These are phyloP conservation scores for Drosophila gaucha DNA, from an alignment of 2,888 invertebrate genomes.

Conservation along the genomic window DNA sequence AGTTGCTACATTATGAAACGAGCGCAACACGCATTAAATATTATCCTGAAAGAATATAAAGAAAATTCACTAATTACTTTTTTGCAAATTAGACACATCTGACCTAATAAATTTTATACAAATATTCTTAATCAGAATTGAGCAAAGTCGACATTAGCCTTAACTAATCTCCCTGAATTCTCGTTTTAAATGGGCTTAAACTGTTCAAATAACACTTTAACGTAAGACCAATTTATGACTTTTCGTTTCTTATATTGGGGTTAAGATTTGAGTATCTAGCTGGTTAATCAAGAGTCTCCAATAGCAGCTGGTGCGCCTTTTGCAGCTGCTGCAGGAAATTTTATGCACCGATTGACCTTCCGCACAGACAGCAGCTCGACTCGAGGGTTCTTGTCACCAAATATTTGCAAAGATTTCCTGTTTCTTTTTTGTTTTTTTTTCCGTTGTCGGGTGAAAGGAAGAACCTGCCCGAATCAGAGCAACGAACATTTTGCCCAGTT, in stretches of 20 bases:
- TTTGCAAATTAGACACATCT: background rate
- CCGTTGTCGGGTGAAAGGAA: background rate
- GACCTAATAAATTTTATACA: background rate
- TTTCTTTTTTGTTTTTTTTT: background rate
- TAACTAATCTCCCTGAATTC: too few relatives aligned
- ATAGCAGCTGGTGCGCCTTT: slow-evolving; percentile 27
- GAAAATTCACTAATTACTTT: background rate
- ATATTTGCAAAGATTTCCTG: slow-evolving; percentile 52
- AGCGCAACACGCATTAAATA: slow-evolving; percentile 1
- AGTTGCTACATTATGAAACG: slow-evolving; percentile 27
- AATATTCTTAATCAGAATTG: background rate
- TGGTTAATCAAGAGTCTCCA: slow-evolving; percentile 12
- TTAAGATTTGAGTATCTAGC: slow-evolving; percentile 16
- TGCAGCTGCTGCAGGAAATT: slow-evolving; percentile 33
- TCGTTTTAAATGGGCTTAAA: too few relatives aligned
- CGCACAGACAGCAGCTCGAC: slow-evolving; percentile 23
- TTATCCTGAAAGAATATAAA: slow-evolving; percentile 3
- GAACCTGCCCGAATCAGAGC: slow-evolving; percentile 33
- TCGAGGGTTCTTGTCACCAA: slow-evolving; percentile 55
- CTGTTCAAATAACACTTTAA: too few relatives aligned
- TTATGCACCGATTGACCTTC: slow-evolving; percentile 59
- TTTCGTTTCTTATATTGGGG: slow-evolving; percentile 15
- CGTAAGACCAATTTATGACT: background rate
- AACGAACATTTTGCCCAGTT: slow-evolving; percentile 59
- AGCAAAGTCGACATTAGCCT: background rate